A percentile compares a stretch with the other conserved stretches of the same genome.
These are phyloP conservation scores for Apantesis nais DNA, from an alignment of 2,888 invertebrate genomes.

Conservation along the genomic window DNA sequence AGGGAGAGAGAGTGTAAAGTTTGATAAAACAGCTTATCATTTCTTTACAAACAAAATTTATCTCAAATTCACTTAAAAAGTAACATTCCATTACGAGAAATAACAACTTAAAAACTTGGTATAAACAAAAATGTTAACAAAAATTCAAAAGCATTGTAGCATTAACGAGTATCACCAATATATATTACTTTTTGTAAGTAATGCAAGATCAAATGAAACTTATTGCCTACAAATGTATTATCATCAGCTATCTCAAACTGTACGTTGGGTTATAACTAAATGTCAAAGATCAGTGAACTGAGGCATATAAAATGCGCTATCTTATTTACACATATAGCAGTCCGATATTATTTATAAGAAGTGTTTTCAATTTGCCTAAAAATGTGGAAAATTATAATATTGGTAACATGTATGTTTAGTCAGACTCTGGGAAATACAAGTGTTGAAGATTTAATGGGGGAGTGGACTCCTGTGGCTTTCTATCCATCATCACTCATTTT, in stretches of 20 bases:
- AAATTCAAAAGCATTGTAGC: too few relatives aligned
- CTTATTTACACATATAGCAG: background rate
- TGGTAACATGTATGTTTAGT: background rate
- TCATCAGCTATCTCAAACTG: background rate
- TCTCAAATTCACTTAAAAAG: too few relatives aligned
- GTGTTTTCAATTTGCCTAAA: background rate
- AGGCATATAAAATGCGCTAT: background rate
- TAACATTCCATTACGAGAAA: too few relatives aligned
- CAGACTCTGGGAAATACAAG: background rate
- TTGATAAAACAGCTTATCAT: too few relatives aligned
- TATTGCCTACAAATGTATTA: background rate
- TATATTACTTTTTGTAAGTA: too few relatives aligned
- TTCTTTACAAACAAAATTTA: too few relatives aligned
- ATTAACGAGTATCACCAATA: too few relatives aligned
- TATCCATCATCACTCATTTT: background rate
- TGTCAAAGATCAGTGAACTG: constrained; percentile 4
- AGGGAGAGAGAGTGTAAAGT: too few relatives aligned
- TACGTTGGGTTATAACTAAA: background rate
- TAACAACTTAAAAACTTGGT: too few relatives aligned
- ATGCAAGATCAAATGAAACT: background rate
- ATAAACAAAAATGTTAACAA: too few relatives aligned
- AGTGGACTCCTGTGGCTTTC: constrained; percentile 7
- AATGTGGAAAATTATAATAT: constrained; percentile 9
- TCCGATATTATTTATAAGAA: background rate
- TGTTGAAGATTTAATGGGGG: constrained; percentile 1